Percentiles rank a stretch among this genome's conserved stretches.
Conservation (phyloP, 2,888 invertebrate species). For the Dyspetes luteomarginatus region DNA sequence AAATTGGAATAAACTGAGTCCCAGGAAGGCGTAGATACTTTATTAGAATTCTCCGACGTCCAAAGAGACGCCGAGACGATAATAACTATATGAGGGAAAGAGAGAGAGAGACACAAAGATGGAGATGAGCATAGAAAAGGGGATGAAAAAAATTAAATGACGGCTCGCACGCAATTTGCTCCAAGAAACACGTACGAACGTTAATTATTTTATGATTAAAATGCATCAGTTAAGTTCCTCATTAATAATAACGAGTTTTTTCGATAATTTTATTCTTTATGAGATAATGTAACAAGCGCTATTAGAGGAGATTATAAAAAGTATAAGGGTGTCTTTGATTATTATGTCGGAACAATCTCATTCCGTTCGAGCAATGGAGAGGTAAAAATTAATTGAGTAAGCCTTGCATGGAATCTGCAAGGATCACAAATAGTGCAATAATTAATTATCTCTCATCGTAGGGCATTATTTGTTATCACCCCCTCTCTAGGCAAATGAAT, state of each 20-base stretch:
- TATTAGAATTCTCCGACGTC: slow-evolving; percentile 57
- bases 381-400: slow-evolving; percentile 43
- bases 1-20: slow-evolving; percentile 56
- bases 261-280: background rate
- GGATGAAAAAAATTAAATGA: background rate
- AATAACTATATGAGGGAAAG: background rate
- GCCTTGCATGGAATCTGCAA: background rate
- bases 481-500: slow-evolving; percentile 19
- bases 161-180: background rate
- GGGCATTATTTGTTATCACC: background rate
- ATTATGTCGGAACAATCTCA: too few relatives aligned
- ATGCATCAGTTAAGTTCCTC: background rate
- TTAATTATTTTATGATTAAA: slow-evolving; percentile 8
- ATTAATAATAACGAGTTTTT: slow-evolving; percentile 1
- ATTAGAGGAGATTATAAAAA: background rate
- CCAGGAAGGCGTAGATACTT: slow-evolving; percentile 35
- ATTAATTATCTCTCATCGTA: slow-evolving; percentile 37
- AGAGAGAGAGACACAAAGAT: background rate
- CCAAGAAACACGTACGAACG: background rate
- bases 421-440: slow-evolving; percentile 16
- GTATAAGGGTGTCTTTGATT: too few relatives aligned
- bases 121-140: background rate
- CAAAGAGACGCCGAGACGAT: background rate
- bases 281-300: slow-evolving; percentile 1
- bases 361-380: too few relatives aligned